Evolutionary conservation across 2,888 invertebrate genomes (phyloP).

Genomic region (Pachydiplax longipennis): DNA sequence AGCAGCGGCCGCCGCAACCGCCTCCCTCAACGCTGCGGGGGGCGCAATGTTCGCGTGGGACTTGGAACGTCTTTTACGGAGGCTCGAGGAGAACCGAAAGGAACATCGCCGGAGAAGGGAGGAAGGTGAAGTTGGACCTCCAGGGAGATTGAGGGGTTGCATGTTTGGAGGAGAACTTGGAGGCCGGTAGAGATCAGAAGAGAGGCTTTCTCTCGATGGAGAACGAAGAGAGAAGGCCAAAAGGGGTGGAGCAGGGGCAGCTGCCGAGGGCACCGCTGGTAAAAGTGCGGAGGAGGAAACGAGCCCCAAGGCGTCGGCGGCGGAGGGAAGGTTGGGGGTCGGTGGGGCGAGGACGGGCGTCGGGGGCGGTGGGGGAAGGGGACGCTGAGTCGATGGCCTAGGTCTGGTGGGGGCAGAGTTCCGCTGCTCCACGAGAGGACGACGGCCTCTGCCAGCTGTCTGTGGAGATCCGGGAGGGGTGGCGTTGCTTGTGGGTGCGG

Average conservation of each 20-base stretch:
- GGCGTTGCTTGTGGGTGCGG: background rate
- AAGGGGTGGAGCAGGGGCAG: conserved; percentile 46
- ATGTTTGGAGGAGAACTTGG: conserved; percentile 52
- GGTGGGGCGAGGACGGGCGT: conserved; percentile 34
- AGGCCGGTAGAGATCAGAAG: conserved; percentile 53
- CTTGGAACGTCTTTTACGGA: conserved; percentile 56
- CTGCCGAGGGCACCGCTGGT: conserved; percentile 49
- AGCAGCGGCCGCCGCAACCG: conserved; percentile 26
- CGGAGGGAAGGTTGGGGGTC: conserved; percentile 49
- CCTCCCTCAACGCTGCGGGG: conserved; percentile 38
- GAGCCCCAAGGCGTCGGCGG: conserved; percentile 46
- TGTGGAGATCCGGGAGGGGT: conserved; percentile 54
- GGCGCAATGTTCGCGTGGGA: conserved; percentile 56
- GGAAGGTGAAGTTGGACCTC: conserved; percentile 31
- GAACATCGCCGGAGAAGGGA: conserved; percentile 10
- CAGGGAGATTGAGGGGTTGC: conserved; percentile 52
- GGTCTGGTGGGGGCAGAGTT: conserved; percentile 54
- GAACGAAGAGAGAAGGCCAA: conserved; percentile 56
- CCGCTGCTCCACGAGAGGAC: conserved; percentile 50
- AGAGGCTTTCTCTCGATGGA: conserved; percentile 56
- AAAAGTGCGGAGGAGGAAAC: conserved; percentile 27
- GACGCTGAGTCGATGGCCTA: conserved; percentile 48
- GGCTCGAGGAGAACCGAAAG: conserved; percentile 54
- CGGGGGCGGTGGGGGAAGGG: conserved; percentile 47
- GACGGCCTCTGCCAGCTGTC: conserved; percentile 53